These are phyloP conservation scores for Anoplolepis gracilipes DNA, from an alignment of 1,140 invertebrate genomes.

Conservation along the genomic window DNA sequence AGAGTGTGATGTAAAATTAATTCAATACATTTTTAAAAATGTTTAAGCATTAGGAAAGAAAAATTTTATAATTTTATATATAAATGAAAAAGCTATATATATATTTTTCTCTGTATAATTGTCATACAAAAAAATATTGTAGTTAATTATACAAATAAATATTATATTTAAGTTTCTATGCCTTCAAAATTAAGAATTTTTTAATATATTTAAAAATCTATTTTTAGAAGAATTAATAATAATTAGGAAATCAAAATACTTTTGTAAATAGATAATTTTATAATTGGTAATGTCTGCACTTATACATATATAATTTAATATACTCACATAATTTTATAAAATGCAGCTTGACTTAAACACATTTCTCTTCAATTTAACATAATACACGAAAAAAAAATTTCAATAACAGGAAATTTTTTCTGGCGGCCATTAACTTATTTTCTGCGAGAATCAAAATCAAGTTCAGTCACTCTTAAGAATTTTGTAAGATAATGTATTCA, in stretches of 20 bases:
- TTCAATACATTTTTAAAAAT: neutral
- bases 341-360: neutral
- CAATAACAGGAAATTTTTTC: neutral
- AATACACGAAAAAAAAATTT: no score
- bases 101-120: no score
- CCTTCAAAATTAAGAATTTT: neutral
- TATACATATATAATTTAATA: no score
- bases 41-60: neutral
- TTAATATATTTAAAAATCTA: neutral
- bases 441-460: conserved; percentile 71
- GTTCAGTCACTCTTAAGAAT: conserved; percentile 77
- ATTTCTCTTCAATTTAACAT: neutral
- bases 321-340: neutral
- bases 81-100: neutral
- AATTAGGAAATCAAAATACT: neutral
- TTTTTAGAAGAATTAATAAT: neutral
- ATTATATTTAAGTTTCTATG: neutral
- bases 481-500: conserved; percentile 56
- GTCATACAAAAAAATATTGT: no score
- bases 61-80: neutral
- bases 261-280: neutral
- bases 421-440: conserved; percentile 57
- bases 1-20: neutral
- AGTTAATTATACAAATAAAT: neutral
- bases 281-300: no score